Percentiles rank a stretch among this genome's conserved stretches.
Conservation (phyloP, 92 coral and sea anemone genomes). For the Galaxea fascicularis region DNA sequence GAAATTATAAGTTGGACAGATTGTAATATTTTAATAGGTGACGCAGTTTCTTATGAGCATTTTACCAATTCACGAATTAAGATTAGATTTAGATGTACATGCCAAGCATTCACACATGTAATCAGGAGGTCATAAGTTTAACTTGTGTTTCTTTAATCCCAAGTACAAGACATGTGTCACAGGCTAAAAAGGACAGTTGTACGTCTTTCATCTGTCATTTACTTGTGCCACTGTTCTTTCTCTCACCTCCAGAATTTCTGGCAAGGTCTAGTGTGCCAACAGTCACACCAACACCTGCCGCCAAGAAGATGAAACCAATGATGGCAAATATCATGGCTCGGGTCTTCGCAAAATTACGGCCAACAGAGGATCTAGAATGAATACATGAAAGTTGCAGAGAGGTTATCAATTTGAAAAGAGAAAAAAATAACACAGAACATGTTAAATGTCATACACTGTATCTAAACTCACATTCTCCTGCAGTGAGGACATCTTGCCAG, state of each 20-base stretch:
- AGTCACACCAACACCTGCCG: slow-evolving; percentile 95
- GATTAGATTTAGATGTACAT: no score
- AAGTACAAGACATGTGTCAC: not conserved
- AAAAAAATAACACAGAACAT: not conserved
- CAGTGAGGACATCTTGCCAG: slow-evolving; percentile 97
- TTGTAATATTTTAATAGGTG: no score
- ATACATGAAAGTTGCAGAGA: slow-evolving; percentile 16
- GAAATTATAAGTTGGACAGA: no score
- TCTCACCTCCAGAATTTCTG: slow-evolving; percentile 72
- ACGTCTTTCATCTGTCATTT: slow-evolving; percentile 44
- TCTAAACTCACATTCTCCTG: slow-evolving; percentile 87
- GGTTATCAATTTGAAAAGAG: slow-evolving; percentile 82
- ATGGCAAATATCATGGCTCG: slow-evolving; percentile 95
- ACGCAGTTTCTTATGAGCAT: no score
- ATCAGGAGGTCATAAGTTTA: no score
- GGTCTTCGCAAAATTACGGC: slow-evolving; percentile 89
- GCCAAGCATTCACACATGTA: no score
- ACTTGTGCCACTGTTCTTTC: slow-evolving; percentile 21
- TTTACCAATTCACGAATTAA: no score
- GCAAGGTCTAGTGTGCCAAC: slow-evolving; percentile 83
- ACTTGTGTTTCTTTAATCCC: no score
- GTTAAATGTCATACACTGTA: no score
- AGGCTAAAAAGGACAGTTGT: no score
- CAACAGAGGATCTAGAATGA: slow-evolving; percentile 91
- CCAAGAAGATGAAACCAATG: slow-evolving; percentile 90